A percentile compares a stretch with the other conserved stretches of the same genome.
These are phyloP conservation scores for Neosalanx taihuensis DNA, from an alignment of 2,797 vertebrate species.

Conservation along the genomic window DNA sequence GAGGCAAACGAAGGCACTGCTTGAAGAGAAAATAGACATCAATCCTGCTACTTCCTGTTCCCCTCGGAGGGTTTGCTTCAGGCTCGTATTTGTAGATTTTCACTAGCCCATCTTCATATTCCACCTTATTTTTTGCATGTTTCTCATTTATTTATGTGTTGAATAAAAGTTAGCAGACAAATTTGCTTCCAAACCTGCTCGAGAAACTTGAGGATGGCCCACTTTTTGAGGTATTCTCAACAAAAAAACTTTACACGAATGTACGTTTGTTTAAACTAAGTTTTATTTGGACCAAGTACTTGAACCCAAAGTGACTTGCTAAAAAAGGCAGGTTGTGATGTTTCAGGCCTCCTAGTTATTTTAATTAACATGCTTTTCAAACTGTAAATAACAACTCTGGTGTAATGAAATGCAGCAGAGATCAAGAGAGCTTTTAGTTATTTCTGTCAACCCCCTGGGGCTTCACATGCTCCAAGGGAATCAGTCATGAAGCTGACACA, in stretches of 20 bases:
- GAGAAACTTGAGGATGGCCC: conserved; percentile 23
- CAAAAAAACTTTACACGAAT: neutral
- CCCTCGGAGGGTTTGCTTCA: conserved; percentile 43
- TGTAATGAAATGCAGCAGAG: conserved; percentile 43
- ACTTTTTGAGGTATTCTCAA: neutral
- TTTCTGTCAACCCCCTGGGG: conserved; percentile 41
- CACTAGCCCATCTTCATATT: conserved; percentile 46
- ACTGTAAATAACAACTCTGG: conserved; percentile 36
- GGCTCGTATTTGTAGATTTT: conserved; percentile 51
- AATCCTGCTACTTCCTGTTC: conserved; percentile 34
- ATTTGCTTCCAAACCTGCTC: conserved; percentile 24
- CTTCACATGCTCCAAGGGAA: conserved; percentile 35
- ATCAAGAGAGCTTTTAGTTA: conserved; percentile 36
- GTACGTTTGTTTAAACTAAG: neutral
- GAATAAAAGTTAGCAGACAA: conserved; percentile 42
- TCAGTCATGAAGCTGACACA: conserved; percentile 41
- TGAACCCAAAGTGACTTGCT: neutral
- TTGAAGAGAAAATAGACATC: conserved; percentile 52
- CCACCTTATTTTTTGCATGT: conserved; percentile 57
- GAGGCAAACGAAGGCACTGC: conserved; percentile 10
- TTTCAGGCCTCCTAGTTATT: conserved; percentile 20
- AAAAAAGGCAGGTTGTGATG: conserved; percentile 12
- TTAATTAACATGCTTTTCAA: conserved; percentile 42
- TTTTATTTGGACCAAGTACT: no score
- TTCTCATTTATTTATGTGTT: conserved; percentile 20